Conservation (phyloP, 2,888 invertebrate species). For the Teleogryllus oceanicus region DNA sequence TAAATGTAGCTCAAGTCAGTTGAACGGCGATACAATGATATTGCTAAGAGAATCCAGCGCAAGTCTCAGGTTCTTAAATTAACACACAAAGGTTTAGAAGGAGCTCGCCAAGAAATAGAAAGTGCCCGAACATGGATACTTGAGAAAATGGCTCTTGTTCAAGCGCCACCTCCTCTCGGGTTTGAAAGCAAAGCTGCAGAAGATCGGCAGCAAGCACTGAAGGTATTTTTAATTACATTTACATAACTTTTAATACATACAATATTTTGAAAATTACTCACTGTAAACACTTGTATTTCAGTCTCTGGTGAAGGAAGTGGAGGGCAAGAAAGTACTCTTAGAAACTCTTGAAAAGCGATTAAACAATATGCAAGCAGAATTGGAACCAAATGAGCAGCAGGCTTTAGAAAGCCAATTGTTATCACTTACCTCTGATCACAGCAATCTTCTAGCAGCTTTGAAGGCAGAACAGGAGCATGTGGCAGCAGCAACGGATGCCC, state of each 20-base stretch:
- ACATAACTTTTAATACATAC: neutral
- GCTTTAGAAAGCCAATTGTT: constrained; percentile 71
- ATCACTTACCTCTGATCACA: constrained; percentile 70
- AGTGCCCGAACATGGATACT: constrained; percentile 57
- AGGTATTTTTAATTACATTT: constrained; percentile 45
- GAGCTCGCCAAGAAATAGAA: constrained; percentile 71
- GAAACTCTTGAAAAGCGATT: constrained; percentile 81
- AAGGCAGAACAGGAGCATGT: constrained; percentile 71
- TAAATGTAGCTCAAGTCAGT: constrained; percentile 65
- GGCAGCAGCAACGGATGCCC: constrained; percentile 61
- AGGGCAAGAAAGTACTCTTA: constrained; percentile 75
- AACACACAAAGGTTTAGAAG: constrained; percentile 75
- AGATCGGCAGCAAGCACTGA: constrained; percentile 66
- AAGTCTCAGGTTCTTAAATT: constrained; percentile 80
- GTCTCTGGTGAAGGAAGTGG: constrained; percentile 75
- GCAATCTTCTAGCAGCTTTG: constrained; percentile 65
- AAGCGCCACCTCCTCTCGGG: constrained; percentile 64
- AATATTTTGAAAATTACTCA: constrained; percentile 18
- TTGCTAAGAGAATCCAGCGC: constrained; percentile 77
- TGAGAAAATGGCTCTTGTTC: constrained; percentile 38
- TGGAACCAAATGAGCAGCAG: constrained; percentile 80
- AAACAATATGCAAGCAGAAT: constrained; percentile 75
- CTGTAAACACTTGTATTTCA: constrained; percentile 38
- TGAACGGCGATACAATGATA: constrained; percentile 79
- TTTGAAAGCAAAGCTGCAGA: constrained; percentile 75